Base-by-base conservation (phyloP, 1,140 invertebrate genomes). In the Steinernema khuongi region DNA sequence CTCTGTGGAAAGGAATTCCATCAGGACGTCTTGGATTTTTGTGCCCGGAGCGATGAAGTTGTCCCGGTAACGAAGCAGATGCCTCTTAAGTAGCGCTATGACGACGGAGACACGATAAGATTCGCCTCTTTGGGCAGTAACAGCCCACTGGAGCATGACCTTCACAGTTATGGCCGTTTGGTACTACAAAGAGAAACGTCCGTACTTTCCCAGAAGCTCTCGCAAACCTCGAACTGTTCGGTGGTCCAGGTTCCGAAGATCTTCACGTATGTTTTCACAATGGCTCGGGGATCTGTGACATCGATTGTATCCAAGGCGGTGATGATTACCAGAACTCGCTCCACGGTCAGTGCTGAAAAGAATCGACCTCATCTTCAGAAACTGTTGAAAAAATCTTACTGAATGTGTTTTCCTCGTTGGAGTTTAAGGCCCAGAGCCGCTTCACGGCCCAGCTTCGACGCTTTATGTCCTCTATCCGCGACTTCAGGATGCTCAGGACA, bases 361-460 rank as follows among this genome's bases (percentile, higher is more conserved):
- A 22, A 2, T 7, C 7, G 50, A n/a, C 4, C 26, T 60, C 14
- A 22, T 14, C 50, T 2, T 14, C 4, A 17, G 22, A 60, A 26
- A 7, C 2, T 4, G 50, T 14, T 60, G 11, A 17, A 60, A 60
- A 60, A n/a, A n/a, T n/a, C 50, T 4, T 22, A 60, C 50, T 60
- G 22, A 60, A 60, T 4, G 50, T 60, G 50, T 60, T 60, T 26
- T 60, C 50, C 14, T 60, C 50, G 19, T 7, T 60, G 2, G 78
- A 71, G 68, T 67, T 81, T 41, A 80, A 66, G n/a, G 80, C 71
- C 80, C 80, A 81, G 7, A 72, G 81, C 31, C 74, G 44, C 60
- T 81, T 81, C 7, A 81, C 78, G 1, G 26, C 70, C 18, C 32
- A 68, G 67, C 80, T 81, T 31, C 80, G 43, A n/a, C 41, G 43